These are phyloP conservation scores for Zootermopsis nevadensis DNA, from an alignment of 2,888 invertebrate genomes.

Conservation along the genomic window DNA sequence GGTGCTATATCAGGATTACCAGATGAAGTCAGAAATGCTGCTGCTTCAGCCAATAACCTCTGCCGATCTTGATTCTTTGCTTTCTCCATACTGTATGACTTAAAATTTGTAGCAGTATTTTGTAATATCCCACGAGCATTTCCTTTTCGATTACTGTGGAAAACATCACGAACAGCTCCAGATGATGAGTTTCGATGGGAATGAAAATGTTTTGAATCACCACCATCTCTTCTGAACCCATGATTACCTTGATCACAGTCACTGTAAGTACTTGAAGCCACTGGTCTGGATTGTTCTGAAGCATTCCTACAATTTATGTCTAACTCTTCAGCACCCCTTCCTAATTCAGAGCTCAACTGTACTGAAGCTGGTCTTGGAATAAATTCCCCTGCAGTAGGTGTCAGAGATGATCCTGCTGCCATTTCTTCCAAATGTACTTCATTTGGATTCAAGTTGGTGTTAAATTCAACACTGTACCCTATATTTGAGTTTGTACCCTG, in stretches of 20 bases:
- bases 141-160: slow-evolving; percentile 13
- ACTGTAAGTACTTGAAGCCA: too few species aligned
- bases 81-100: slow-evolving; percentile 42
- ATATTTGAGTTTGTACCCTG: not conserved
- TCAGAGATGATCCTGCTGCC: slow-evolving; percentile 64
- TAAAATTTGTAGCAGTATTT: not conserved
- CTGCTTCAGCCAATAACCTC: slow-evolving; percentile 47
- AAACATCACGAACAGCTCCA: not conserved
- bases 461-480: not conserved
- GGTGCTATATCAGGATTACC: not conserved
- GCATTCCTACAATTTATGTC: not conserved
- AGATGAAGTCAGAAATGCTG: slow-evolving; percentile 43
- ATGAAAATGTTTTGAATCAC: slow-evolving; percentile 7
- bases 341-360: not conserved
- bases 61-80: slow-evolving; percentile 47
- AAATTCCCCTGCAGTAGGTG: slow-evolving; percentile 70
- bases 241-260: not conserved
- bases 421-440: slow-evolving; percentile 38
- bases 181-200: not conserved
- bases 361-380: slow-evolving; percentile 60
- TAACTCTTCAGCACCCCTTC: not conserved
- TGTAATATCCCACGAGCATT: slow-evolving; percentile 6
- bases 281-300: not conserved
- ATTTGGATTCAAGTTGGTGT: not conserved
- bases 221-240: slow-evolving; percentile 10